These are phyloP conservation scores for Scyliorhinus canicula DNA, from an alignment of 2,797 vertebrate species.

Conservation along the genomic window DNA sequence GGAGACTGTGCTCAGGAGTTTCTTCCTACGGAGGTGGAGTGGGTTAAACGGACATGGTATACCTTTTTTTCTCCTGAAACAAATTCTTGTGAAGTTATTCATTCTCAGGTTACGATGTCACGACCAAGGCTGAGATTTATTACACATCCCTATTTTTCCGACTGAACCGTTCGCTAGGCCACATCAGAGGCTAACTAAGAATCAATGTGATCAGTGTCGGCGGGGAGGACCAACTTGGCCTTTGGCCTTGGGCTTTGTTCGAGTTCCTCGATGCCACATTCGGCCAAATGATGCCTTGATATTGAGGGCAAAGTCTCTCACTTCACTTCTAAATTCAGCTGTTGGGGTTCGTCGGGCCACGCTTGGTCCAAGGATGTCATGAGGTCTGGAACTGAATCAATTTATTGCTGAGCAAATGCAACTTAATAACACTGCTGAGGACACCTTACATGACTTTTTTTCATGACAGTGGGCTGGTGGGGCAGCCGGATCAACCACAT, in stretches of 20 bases:
- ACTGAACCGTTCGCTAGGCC: not conserved
- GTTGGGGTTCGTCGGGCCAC: too few relatives aligned
- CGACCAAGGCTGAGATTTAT: not conserved
- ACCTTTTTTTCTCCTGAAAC: not conserved
- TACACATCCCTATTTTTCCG: not conserved
- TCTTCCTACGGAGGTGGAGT: not conserved
- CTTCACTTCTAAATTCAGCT: too few relatives aligned
- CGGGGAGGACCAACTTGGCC: not conserved
- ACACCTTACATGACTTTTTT: too few relatives aligned
- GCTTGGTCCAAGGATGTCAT: too few relatives aligned
- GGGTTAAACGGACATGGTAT: not conserved
- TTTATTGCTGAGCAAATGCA: too few relatives aligned
- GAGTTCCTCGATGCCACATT: too few relatives aligned
- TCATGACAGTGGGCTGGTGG: too few relatives aligned
- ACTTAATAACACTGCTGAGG: too few relatives aligned
- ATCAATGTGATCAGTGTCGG: not conserved
- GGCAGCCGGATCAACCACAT: not conserved
- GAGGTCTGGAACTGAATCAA: too few relatives aligned
- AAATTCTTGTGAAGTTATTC: not conserved
- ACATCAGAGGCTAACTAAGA: not conserved
- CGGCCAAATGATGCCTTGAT: too few relatives aligned
- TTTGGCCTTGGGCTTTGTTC: not conserved
- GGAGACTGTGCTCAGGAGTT: not conserved
- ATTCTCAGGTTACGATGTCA: not conserved
- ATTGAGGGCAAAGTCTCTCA: too few relatives aligned